Percentiles rank a stretch among this genome's conserved stretches.
Evolutionary conservation across 2,888 invertebrate species (phyloP).

Genomic region (Acanthosepion esculentum): DNA sequence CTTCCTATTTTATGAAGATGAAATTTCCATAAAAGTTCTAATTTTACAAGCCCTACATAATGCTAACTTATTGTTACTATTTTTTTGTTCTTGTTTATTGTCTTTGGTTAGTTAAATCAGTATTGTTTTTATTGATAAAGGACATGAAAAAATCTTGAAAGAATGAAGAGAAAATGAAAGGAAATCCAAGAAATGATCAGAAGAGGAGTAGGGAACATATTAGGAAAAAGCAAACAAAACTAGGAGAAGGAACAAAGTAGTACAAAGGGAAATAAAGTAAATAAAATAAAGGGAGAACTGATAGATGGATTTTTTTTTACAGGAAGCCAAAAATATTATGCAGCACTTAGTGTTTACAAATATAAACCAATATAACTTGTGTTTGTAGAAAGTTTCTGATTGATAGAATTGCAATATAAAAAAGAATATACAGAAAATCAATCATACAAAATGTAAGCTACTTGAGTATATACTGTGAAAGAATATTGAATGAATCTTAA

Average conservation of each 20-base stretch:
- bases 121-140: not conserved
- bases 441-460: not conserved
- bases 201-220: not conserved
- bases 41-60: not conserved
- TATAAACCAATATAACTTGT: not conserved
- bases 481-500: not conserved
- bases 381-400: not conserved
- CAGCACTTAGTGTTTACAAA: not conserved
- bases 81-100: not conserved
- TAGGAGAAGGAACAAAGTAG: not conserved
- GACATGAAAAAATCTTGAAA: not conserved
- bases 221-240: not conserved
- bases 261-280: not conserved
- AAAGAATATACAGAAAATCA: not conserved
- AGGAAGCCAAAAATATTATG: too few relatives aligned
- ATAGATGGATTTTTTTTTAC: not conserved
- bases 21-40: not conserved
- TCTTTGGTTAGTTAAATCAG: too few relatives aligned
- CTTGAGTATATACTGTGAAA: not conserved
- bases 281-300: not conserved
- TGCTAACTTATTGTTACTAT: not conserved
- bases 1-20: not conserved
- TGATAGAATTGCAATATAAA: not conserved
- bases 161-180: not conserved
- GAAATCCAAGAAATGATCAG: not conserved